A percentile compares a stretch with the other conserved stretches of the same genome.
phyloP scores from a whole-genome alignment of 2,888 invertebrate genomes.

The Erebia ligea region DNA sequence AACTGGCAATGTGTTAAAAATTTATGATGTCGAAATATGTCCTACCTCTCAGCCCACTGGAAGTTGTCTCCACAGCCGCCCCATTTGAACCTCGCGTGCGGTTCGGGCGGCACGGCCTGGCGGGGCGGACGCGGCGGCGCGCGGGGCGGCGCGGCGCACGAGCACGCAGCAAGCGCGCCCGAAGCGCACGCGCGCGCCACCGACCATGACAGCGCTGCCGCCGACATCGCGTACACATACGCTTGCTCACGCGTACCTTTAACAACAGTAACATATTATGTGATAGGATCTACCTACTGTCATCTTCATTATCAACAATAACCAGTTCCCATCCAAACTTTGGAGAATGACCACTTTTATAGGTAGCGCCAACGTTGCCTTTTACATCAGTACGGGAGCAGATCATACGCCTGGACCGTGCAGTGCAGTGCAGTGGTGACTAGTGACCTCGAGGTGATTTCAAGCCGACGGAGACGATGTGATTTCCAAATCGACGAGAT shows the following conservation, averaged over 20 bases:
- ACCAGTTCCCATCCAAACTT: too few relatives aligned
- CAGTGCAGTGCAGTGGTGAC: too few relatives aligned
- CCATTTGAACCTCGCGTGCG: slow-evolving; percentile 90
- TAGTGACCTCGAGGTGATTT: too few relatives aligned
- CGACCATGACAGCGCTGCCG: slow-evolving; percentile 90
- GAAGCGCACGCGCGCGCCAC: slow-evolving; percentile 91
- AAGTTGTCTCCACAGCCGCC: slow-evolving; percentile 94
- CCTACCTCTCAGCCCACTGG: slow-evolving; percentile 85
- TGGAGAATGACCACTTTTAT: too few relatives aligned
- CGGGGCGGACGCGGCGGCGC: slow-evolving; percentile 82
- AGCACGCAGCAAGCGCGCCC: slow-evolving; percentile 89
- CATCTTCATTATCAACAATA: too few relatives aligned
- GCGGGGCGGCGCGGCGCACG: slow-evolving; percentile 89
- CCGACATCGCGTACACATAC: slow-evolving; percentile 91
- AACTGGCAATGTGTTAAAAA: too few relatives aligned
- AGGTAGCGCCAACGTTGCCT: too few relatives aligned
- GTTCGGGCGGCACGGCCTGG: slow-evolving; percentile 87
- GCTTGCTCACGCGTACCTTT: slow-evolving; percentile 93
- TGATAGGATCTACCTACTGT: not conserved
- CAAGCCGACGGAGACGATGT: too few relatives aligned
- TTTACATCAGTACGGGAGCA: too few relatives aligned
- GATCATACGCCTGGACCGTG: too few relatives aligned
- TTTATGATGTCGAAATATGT: not conserved
- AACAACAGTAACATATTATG: slow-evolving; percentile 13
- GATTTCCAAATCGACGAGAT: too few relatives aligned